Conservation (phyloP, 2,888 invertebrate genomes). For the Tanytarsus gracilentus region DNA sequence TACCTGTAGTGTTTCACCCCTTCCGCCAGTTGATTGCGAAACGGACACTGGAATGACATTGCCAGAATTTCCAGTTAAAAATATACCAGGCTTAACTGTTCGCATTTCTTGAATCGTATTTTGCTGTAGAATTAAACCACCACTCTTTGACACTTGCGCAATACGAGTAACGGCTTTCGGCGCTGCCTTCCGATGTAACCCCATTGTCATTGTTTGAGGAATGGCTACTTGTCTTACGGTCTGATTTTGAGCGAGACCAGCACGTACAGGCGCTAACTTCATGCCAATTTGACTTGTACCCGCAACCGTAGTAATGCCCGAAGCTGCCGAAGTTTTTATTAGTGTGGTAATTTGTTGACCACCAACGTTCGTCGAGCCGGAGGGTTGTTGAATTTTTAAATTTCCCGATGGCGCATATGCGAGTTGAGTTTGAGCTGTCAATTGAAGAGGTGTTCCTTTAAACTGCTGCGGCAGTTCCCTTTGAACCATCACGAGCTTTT, state of each 20-base stretch:
- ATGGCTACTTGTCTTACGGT: conserved; percentile 50
- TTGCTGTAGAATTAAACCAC: conserved; percentile 54
- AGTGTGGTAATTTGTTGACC: conserved; percentile 33
- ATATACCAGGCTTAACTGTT: conserved; percentile 54
- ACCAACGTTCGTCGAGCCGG: conserved; percentile 30
- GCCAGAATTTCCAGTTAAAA: conserved; percentile 53
- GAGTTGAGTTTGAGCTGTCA: conserved; percentile 45
- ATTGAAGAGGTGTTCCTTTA: conserved; percentile 40
- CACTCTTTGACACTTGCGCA: conserved; percentile 38
- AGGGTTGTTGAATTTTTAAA: conserved; percentile 40
- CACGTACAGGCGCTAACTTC: conserved; percentile 49
- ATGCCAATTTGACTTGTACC: conserved; percentile 41
- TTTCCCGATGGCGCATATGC: conserved; percentile 49
- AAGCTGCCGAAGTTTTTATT: conserved; percentile 45
- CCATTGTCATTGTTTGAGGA: conserved; percentile 45
- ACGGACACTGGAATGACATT: conserved; percentile 60
- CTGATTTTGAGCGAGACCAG: conserved; percentile 56
- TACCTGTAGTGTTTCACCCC: conserved; percentile 47
- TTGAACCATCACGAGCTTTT: conserved; percentile 49
- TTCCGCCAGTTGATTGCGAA: conserved; percentile 45
- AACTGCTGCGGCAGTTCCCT: conserved; percentile 43
- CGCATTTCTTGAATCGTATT: conserved; percentile 67
- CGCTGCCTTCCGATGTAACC: conserved; percentile 34
- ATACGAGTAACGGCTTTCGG: conserved; percentile 31
- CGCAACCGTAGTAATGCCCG: conserved; percentile 43